phyloP scores from a whole-genome alignment of 37 sponge, comb jelly and placozoan species.

The Halichondria panicea region DNA sequence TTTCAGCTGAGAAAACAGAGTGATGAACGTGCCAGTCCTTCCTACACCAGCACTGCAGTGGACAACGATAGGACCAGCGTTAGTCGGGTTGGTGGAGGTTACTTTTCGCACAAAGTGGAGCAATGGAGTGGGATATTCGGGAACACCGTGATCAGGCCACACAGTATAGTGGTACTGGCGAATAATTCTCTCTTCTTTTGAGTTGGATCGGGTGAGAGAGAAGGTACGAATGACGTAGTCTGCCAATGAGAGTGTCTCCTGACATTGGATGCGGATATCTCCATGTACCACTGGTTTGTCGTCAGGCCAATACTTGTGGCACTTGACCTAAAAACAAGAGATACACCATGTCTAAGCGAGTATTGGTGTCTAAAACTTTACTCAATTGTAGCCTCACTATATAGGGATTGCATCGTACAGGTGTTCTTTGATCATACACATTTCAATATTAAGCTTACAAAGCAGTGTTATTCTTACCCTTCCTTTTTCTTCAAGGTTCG shows the following conservation, averaged over 20 bases:
- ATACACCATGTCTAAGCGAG: background rate
- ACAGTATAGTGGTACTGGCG: conserved; percentile 84
- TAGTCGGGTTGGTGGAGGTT: conserved; percentile 28
- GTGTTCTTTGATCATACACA: background rate
- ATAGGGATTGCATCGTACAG: background rate
- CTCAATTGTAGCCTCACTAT: background rate
- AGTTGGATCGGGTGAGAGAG: conserved; percentile 47
- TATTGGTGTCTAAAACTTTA: background rate
- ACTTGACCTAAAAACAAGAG: conserved; percentile 58
- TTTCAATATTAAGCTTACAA: background rate
- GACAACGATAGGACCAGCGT: conserved; percentile 69
- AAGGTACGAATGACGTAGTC: conserved; percentile 86
- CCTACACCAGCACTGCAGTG: conserved; percentile 84
- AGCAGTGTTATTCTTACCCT: conserved; percentile 37
- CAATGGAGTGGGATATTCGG: conserved; percentile 80
- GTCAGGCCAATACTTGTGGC: conserved; percentile 89
- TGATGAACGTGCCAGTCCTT: conserved; percentile 88
- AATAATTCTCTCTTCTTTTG: conserved; percentile 68
- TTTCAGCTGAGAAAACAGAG: conserved; percentile 57
- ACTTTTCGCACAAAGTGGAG: conserved; percentile 78
- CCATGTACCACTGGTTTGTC: conserved; percentile 41
- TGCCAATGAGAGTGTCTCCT: conserved; percentile 69
- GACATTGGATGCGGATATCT: conserved; percentile 41
- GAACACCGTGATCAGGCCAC: conserved; percentile 99
- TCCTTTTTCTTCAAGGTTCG: conserved; percentile 85